Percentiles rank a stretch among this genome's conserved stretches.
Evolutionary conservation across 2,888 invertebrate species (phyloP).

Genomic region (Candidula unifasciata): DNA sequence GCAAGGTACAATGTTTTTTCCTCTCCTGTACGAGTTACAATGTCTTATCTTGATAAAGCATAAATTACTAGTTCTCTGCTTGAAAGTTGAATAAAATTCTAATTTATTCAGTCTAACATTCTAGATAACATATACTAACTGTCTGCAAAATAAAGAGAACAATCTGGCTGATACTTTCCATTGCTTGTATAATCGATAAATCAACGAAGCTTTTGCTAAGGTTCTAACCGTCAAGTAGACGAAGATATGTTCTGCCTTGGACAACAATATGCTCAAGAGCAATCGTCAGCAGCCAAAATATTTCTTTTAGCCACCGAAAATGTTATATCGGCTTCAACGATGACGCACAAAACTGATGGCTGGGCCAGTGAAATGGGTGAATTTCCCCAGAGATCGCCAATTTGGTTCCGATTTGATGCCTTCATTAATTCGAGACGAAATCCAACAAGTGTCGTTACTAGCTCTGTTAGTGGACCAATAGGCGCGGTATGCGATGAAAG

Average conservation of each 20-base stretch:
- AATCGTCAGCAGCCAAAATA: slow-evolving; percentile 39
- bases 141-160: background rate
- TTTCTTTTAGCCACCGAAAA: slow-evolving; percentile 40
- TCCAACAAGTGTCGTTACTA: slow-evolving; percentile 28
- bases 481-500: slow-evolving; percentile 20
- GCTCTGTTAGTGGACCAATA: slow-evolving; percentile 4
- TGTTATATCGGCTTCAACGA: slow-evolving; percentile 34
- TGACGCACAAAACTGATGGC: slow-evolving; percentile 42
- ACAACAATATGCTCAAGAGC: background rate
- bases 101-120: too few species aligned
- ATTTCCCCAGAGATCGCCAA: slow-evolving; percentile 50
- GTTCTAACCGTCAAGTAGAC: background rate
- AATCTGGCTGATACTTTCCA: background rate
- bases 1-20: too few species aligned
- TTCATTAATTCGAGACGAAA: slow-evolving; percentile 47
- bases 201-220: background rate
- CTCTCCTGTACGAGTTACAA: too few species aligned
- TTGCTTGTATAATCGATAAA: background rate
- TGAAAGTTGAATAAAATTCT: too few species aligned
- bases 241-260: background rate
- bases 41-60: too few species aligned
- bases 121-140: background rate
- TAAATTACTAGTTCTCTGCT: too few species aligned
- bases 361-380: slow-evolving; percentile 20
- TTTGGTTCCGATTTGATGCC: slow-evolving; percentile 51